Evolutionary conservation across 53 echinoderm and acorn worm species (phyloP), one percentile per base, ranked within the genome.

Genomic region (Crossaster papposus): DNA sequence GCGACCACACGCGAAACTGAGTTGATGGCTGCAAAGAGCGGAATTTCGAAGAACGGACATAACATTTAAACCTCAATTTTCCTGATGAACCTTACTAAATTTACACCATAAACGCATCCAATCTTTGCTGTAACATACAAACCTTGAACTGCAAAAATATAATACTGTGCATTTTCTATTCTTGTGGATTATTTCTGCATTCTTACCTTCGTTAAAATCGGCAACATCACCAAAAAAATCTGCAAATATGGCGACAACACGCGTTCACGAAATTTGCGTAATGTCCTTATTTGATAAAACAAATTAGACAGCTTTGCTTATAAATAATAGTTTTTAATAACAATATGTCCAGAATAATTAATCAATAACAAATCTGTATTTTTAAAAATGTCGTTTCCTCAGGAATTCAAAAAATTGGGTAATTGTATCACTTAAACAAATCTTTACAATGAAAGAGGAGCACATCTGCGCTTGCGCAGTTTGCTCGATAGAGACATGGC

Each of bases 211-310:
- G 50, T 71, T 26, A 51, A 84, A 38, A 28, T 84, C 84, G 1
- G 53, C 84, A 30, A 72, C 84, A 71, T 72, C 84, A 4, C 44
- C 51, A 71, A 54, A 71, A 50, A 84, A 51, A 51, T 83, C 72
- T 30, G 84, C 84, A 84, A 84, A 84, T 72, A 84, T 84, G 84
- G 84, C 84, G 84, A 72, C 84, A 52, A 30, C 72, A 78, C 50
- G 51, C 78, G 24, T 10, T 68, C 68, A 28, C 17, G 28, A 68
- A 68, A 68, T 24, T 78, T 38, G 9, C 26, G 51, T 78, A 2
- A 0, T 44, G 20, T 36, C 74, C 34, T 3, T 73, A 73, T 24
- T 15, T 73, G n/a, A 34, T 73, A 32, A 73, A 17, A 73, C 10
- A 9, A 68, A 23, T 26, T 26, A 17, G 17, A 68, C 28, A 24